Evolutionary conservation across 2,888 invertebrate genomes (phyloP), one percentile per base, ranked within the genome.

Genomic region (Galerucella pusilla): DNA sequence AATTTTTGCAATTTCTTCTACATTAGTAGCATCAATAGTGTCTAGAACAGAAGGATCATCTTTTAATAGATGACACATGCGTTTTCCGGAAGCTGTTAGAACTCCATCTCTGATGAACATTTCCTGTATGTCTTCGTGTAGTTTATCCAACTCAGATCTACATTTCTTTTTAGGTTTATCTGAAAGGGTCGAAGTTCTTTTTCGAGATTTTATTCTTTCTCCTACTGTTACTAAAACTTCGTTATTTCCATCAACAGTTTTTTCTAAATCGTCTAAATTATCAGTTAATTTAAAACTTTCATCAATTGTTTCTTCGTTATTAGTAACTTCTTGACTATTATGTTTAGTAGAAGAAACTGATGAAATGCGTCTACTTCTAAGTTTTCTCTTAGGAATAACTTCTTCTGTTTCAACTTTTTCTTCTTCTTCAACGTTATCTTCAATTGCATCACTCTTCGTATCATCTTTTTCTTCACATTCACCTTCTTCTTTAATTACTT

Each of bases 41-140:
- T 52, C 71, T 61, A 84, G 71, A 25, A 78, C 82, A 61, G 78
- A 80, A 16, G 82, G 81, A 77, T 84, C 84, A 49, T 82, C 79
- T 75, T 84, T 85, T 60, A 91, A 88, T 71, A 91, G 83, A 66
- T 92, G 90, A 83, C 93, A 93, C 89, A 91, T 91, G 78, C 93
- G 88, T 82, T 92, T 90, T 12, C 93, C 93, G 2, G 91, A 91
- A 14, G 91, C 90, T 69, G 91, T 90, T 42, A 92, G 85, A 1
- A 93, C 90, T 46, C 91, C 92, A 78, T 92, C 90, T 78, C 90
- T 89, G 71, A 92, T 91, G 82, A 92, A 92, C 91, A 93, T 93
- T 82, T 93, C 93, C 80, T 91, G 90, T 60, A 93, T 91, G 80
- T 93, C 93, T 77, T 92, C 91, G 79, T 93, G 93, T 2, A 94